Conservation (phyloP, 2,113 vertebrate species). For the Arvicanthis niloticus region DNA sequence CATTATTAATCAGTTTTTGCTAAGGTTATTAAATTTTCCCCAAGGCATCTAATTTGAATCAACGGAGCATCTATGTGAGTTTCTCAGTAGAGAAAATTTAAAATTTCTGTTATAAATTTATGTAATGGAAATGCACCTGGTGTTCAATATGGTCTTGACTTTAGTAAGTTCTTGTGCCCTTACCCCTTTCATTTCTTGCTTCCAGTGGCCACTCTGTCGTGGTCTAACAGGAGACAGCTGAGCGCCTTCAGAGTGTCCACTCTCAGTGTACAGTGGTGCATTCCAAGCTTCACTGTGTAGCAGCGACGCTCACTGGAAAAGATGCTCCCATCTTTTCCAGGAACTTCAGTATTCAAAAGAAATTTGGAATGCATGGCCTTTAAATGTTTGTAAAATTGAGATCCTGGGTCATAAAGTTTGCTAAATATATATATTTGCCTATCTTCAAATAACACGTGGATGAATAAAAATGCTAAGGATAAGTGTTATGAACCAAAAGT, state of each 20-base stretch:
- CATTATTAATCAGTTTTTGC: not conserved
- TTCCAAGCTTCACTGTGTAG: constrained; percentile 57
- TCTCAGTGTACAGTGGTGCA: constrained; percentile 43
- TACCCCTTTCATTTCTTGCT: constrained; percentile 53
- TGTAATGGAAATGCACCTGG: not conserved
- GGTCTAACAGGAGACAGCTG: constrained; percentile 16
- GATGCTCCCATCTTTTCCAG: constrained; percentile 38
- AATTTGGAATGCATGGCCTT: constrained; percentile 16
- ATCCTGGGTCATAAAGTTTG: not conserved
- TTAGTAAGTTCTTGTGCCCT: constrained; percentile 44
- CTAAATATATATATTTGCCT: not conserved
- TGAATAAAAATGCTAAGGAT: not conserved
- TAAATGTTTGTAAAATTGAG: constrained; percentile 32
- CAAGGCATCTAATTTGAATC: not conserved
- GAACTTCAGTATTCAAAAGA: constrained; percentile 45
- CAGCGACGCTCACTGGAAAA: constrained; percentile 17
- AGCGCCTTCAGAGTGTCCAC: constrained; percentile 30
- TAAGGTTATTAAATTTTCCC: not conserved
- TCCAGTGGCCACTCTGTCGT: constrained; percentile 46
- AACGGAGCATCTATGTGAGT: not conserved
- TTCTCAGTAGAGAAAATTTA: constrained; percentile 22
- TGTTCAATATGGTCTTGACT: constrained; percentile 36
- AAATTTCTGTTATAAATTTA: constrained; percentile 32
- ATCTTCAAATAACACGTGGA: not conserved
- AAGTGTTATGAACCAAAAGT: not conserved